A percentile compares a stretch with the other conserved stretches of the same genome.
Conservation (phyloP, 2,888 invertebrate species). For the Apeira syringaria region DNA sequence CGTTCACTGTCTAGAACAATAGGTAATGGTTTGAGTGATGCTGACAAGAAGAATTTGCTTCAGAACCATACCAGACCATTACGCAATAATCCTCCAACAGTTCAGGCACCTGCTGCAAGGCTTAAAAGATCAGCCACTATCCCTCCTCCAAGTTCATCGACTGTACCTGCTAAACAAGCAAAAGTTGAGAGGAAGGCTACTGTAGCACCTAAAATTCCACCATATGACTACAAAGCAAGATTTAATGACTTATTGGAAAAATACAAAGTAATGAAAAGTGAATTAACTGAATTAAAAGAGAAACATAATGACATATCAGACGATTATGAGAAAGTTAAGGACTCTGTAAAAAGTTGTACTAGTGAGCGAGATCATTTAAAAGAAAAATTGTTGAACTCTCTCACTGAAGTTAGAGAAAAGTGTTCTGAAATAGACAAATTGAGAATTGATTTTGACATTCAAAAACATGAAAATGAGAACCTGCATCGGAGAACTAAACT, state of each 20-base stretch:
- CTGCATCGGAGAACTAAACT: slow-evolving; percentile 64
- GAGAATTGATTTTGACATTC: slow-evolving; percentile 68
- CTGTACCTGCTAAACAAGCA: slow-evolving; percentile 51
- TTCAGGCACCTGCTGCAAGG: slow-evolving; percentile 51
- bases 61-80: slow-evolving; percentile 67
- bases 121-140: slow-evolving; percentile 65
- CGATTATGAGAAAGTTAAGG: slow-evolving; percentile 77
- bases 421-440: slow-evolving; percentile 58
- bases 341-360: slow-evolving; percentile 53
- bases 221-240: slow-evolving; percentile 87
- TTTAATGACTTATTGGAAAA: slow-evolving; percentile 85
- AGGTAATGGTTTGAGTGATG: slow-evolving; percentile 63
- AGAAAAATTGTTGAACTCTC: slow-evolving; percentile 58
- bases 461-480: slow-evolving; percentile 70
- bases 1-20: slow-evolving; percentile 52
- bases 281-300: slow-evolving; percentile 77
- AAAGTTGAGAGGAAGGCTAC: slow-evolving; percentile 69
- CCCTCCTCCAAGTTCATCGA: slow-evolving; percentile 54
- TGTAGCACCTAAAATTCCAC: slow-evolving; percentile 81
- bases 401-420: slow-evolving; percentile 64
- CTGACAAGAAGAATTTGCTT: slow-evolving; percentile 66
- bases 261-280: slow-evolving; percentile 79
- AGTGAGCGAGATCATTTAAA: slow-evolving; percentile 63
- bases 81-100: slow-evolving; percentile 40
- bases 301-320: slow-evolving; percentile 77